Evolutionary conservation across 2,113 vertebrate species (phyloP), one percentile per base, ranked within the genome.

Genomic region (Mugil cephalus): DNA sequence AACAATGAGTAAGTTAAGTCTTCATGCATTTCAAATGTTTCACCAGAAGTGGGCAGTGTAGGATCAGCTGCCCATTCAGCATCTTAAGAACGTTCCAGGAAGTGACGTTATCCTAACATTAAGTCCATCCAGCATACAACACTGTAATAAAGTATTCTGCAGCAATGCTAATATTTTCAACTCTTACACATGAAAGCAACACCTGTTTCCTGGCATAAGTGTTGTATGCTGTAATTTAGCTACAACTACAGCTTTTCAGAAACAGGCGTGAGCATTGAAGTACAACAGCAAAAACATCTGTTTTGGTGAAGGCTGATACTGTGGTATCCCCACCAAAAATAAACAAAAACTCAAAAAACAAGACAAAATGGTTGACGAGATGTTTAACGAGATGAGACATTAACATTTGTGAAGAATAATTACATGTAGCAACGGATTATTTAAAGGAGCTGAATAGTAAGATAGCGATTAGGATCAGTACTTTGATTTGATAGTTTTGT

Each of bases 21-120:
- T 53, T 48, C 14, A 40, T 63, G 45, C 14, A 56, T 71, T 82
- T 70, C 15, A 10, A 6, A 17, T 10, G 35, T 54, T 40, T 50
- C 3, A 51, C 66, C 68, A 65, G 55, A 19, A 72, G 61, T 46
- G 34, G 74, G 72, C 71, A 82, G 42, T 69, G 7, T 60, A 66
- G 24, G 8, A 68, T 39, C 13, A 21, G 38, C 8, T 34, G 11
- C 9, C 4, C 9, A n/a, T 54, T 30, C 12, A 59, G 52, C 17
- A 42, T 7, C 8, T 5, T 8, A 1, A 65, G 7, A 17, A 36
- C 35, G 5, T n/a, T n/a, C n/a, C n/a, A n/a, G n/a, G n/a, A n/a
- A n/a, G 51, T 59, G 24, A 35, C 13, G n/a, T 56, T 38, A 61
- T 24, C 21, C 4, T 8, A 58, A 50, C n/a, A 19, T 50, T 12